These are phyloP conservation scores for Urosaurus nigricauda DNA, from an alignment of 2,797 vertebrate species.

Conservation along the genomic window DNA sequence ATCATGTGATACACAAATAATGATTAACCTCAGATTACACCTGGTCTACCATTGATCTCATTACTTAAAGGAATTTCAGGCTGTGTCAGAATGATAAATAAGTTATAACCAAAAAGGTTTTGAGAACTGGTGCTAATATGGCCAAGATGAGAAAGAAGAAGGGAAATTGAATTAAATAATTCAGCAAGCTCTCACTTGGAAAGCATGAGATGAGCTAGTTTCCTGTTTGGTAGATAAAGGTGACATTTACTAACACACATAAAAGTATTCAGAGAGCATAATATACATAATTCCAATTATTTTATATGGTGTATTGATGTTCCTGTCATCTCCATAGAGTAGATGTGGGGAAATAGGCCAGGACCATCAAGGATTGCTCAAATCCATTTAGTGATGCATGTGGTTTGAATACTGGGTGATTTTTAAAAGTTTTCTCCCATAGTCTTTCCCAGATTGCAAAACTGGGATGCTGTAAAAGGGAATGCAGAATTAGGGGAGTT, in stretches of 20 bases:
- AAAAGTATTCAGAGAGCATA: not conserved
- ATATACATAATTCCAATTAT: not conserved
- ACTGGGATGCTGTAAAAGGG: not conserved
- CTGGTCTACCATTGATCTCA: not conserved
- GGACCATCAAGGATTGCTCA: not conserved
- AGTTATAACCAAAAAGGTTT: not conserved
- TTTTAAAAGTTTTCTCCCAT: not conserved
- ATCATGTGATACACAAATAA: not conserved
- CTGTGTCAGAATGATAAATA: slow-evolving; percentile 1
- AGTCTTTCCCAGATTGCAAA: not conserved
- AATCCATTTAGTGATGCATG: not conserved
- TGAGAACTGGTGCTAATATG: not conserved
- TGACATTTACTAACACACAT: not conserved
- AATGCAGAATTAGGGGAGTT: not conserved
- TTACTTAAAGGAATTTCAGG: not conserved
- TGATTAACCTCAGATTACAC: not conserved
- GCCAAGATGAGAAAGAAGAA: not conserved
- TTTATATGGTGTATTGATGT: not conserved
- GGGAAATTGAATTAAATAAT: not conserved
- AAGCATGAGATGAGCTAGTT: not conserved
- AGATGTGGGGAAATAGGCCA: not conserved
- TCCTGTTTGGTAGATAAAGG: not conserved
- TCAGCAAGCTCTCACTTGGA: not conserved
- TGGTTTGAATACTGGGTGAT: not conserved
- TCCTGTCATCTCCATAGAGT: not conserved